phyloP scores from a whole-genome alignment of 1,140 invertebrate genomes.

The Diuraphis noxia region DNA sequence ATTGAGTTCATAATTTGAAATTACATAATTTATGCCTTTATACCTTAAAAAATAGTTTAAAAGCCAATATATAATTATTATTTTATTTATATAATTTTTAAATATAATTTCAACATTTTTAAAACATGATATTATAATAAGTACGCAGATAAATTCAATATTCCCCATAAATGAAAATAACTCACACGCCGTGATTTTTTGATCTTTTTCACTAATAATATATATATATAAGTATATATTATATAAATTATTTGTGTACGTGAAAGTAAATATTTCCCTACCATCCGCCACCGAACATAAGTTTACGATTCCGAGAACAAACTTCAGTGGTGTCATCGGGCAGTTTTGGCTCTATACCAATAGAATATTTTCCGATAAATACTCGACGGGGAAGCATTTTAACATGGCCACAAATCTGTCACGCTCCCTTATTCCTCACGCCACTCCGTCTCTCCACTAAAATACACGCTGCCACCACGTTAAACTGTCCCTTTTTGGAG shows the following conservation, averaged over 20 bases:
- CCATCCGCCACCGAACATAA: not conserved
- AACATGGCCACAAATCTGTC: conserved; percentile 38
- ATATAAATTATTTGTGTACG: not conserved
- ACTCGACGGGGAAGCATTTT: conserved; percentile 19
- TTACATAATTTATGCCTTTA: not conserved
- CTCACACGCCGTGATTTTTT: not conserved
- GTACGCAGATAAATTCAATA: not conserved
- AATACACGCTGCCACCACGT: not conserved
- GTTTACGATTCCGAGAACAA: not conserved
- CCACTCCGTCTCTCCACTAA: not conserved
- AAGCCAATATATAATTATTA: no score
- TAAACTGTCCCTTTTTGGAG: conserved; percentile 16
- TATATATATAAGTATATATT: no score
- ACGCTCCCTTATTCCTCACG: not conserved
- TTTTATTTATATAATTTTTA: no score
- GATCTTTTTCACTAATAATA: no score
- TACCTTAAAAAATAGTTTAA: not conserved
- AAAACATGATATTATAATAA: not conserved
- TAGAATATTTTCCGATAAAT: conserved; percentile 40
- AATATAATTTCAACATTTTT: not conserved
- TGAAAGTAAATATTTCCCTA: not conserved
- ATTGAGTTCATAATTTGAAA: no score
- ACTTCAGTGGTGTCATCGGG: not conserved
- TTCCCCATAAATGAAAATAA: not conserved
- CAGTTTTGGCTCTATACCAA: conserved; percentile 32